Evolutionary conservation across 1,140 invertebrate species (phyloP), one percentile per base, ranked within the genome.

Genomic region (Monochamus saltuarius): DNA sequence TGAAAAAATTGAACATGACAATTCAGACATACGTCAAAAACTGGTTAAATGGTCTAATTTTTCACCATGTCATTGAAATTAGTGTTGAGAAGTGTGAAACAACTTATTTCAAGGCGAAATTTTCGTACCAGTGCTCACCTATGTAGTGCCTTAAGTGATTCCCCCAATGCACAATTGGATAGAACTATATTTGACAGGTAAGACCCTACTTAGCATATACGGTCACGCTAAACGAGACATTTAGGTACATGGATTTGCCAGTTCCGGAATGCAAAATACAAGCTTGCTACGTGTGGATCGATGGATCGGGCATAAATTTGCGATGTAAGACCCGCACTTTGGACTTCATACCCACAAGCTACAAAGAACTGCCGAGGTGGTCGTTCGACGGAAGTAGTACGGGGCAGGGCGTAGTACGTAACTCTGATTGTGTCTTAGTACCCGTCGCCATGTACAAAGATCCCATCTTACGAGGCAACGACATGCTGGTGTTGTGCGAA

Each of bases 301-400:
- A 96, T 73, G 92, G 92, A 7, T 89, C 86, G 10, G 90, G 90
- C 1, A 88, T 94, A 72, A 82, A 89, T 66, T 69, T 95, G 14
- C 81, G 93, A 29, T 53, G 35, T 38, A 38, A 50, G 14, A 19
- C 84, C 84, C 51, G 54, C 42, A 67, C 64, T 7, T 36, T 72
- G n/a, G 57, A 68, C 49, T 63, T 56, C 47, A 53, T 53, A 0
- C 70, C 70, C 1, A 56, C 84, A 67, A 78, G 76, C 50, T 59
- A 76, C 70, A 11, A 65, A 84, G 95, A 98, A 61, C 79, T 96
- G 45, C 96, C 96, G 0, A 80, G 89, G 1, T 99, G 96, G 96
- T 97, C 95, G 69, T 98, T 92, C 76, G 95, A 98, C 77, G 97
- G 96, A 17, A 96, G 92, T 71, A 91, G 89, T 0, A 91, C 89